Conservation (phyloP, 2,888 invertebrate genomes). For the Halictus quadricinctus region DNA sequence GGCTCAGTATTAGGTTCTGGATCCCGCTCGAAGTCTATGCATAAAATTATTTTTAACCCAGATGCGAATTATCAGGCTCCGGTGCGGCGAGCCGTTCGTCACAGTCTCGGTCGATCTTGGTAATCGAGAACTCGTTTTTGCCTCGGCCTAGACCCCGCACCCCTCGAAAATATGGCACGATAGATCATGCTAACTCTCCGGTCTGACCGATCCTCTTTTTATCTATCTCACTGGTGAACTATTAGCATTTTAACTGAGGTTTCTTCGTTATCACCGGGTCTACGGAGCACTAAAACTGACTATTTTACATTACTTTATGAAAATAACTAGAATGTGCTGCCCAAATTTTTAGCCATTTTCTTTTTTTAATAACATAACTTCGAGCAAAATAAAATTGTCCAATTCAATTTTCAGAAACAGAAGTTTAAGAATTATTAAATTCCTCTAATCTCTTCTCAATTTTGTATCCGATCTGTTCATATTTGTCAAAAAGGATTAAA, state of each 20-base stretch:
- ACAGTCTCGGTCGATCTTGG: constrained; percentile 1
- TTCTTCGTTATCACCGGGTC: background rate
- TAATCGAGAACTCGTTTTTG: background rate
- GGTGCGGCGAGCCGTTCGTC: background rate
- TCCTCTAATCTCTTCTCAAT: no score
- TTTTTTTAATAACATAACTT: no score
- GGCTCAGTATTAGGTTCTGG: constrained; percentile 1
- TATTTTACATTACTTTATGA: no score
- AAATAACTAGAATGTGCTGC: no score
- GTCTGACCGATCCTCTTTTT: background rate
- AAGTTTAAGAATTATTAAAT: no score
- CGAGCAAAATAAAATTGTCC: no score
- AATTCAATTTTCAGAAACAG: no score
- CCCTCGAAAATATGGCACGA: background rate
- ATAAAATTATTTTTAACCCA: constrained; percentile 48
- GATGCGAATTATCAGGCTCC: constrained; percentile 29
- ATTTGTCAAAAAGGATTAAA: no score
- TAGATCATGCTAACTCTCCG: background rate
- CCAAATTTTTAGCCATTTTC: no score
- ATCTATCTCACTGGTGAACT: background rate
- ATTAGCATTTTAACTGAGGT: background rate
- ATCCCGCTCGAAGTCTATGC: constrained; percentile 30
- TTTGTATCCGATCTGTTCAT: no score
- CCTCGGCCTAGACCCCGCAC: background rate
- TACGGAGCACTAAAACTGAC: no score